These are phyloP conservation scores for Leptarthrus brevirostris DNA, from an alignment of 2,888 invertebrate species.

Conservation along the genomic window DNA sequence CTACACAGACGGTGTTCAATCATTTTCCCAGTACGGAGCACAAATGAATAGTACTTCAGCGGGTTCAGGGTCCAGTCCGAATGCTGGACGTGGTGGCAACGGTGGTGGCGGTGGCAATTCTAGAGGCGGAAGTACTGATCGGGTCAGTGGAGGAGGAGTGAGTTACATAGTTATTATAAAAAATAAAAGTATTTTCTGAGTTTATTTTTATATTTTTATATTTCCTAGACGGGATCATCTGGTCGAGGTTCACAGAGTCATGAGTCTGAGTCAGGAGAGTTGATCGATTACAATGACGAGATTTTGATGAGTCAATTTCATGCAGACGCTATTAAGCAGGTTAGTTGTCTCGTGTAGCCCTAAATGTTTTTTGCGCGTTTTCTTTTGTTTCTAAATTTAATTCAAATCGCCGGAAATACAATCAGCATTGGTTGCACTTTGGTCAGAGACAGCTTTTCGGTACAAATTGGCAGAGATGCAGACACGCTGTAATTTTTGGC, in stretches of 20 bases:
- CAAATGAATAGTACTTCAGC: slow-evolving; percentile 53
- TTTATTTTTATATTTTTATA: neutral
- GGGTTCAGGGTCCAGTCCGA: slow-evolving; percentile 40
- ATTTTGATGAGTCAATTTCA: slow-evolving; percentile 79
- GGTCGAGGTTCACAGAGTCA: slow-evolving; percentile 56
- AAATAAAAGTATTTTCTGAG: slow-evolving; percentile 17
- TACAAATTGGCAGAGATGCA: neutral
- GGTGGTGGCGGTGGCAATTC: slow-evolving; percentile 52
- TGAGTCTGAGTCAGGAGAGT: slow-evolving; percentile 68
- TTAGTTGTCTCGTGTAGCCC: slow-evolving; percentile 56
- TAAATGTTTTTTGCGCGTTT: neutral
- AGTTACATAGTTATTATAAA: no score
- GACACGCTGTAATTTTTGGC: neutral
- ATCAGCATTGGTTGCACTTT: slow-evolving; percentile 20
- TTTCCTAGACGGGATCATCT: slow-evolving; percentile 55
- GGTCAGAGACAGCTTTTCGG: neutral
- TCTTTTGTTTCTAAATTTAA: slow-evolving; percentile 40
- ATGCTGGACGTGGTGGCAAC: slow-evolving; percentile 41
- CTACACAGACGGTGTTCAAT: slow-evolving; percentile 55
- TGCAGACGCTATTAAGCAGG: slow-evolving; percentile 80
- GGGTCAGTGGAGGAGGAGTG: slow-evolving; percentile 52
- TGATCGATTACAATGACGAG: slow-evolving; percentile 72
- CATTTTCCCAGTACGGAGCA: slow-evolving; percentile 52
- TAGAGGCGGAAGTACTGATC: slow-evolving; percentile 64
- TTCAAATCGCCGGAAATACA: slow-evolving; percentile 5